A percentile compares a stretch with the other conserved stretches of the same genome.
phyloP scores from a whole-genome alignment of 1,140 invertebrate genomes.

The Leptinotarsa defecta region DNA sequence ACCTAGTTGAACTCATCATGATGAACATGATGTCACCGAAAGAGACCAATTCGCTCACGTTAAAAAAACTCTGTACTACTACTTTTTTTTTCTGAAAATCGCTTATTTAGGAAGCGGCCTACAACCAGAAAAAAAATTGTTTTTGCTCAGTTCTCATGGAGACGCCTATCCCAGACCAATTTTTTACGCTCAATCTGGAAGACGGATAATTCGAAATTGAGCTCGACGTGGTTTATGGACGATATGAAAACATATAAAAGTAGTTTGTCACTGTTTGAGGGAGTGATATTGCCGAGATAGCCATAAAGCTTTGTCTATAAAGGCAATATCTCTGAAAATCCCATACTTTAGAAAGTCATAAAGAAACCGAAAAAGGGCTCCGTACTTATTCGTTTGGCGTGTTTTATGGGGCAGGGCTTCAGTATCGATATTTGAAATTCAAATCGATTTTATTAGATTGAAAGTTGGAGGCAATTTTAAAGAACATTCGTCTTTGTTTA shows the following conservation, averaged over 20 bases:
- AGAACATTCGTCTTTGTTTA: not conserved
- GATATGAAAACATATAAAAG: constrained; percentile 45
- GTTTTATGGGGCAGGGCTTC: constrained; percentile 18
- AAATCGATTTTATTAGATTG: constrained; percentile 16
- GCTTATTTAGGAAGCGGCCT: too few relatives aligned
- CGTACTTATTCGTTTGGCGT: constrained; percentile 24
- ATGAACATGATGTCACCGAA: too few relatives aligned
- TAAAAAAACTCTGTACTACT: too few relatives aligned
- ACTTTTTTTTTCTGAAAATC: too few relatives aligned
- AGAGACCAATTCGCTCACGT: too few relatives aligned
- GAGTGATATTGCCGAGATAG: constrained; percentile 48
- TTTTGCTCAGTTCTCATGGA: too few relatives aligned
- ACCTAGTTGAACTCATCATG: too few relatives aligned
- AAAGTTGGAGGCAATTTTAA: not conserved
- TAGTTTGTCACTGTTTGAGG: constrained; percentile 51
- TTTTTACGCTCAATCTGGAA: not conserved
- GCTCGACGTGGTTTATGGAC: constrained; percentile 25
- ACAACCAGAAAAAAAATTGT: too few relatives aligned
- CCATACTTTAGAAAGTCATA: constrained; percentile 54
- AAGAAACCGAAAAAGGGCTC: constrained; percentile 45
- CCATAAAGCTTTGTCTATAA: constrained; percentile 52
- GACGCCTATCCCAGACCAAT: too few relatives aligned
- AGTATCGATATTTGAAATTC: constrained; percentile 26
- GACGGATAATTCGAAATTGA: constrained; percentile 5
- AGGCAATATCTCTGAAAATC: constrained; percentile 51